These are phyloP conservation scores for Ectemnius cavifrons DNA, from an alignment of 2,888 invertebrate species.

Conservation along the genomic window DNA sequence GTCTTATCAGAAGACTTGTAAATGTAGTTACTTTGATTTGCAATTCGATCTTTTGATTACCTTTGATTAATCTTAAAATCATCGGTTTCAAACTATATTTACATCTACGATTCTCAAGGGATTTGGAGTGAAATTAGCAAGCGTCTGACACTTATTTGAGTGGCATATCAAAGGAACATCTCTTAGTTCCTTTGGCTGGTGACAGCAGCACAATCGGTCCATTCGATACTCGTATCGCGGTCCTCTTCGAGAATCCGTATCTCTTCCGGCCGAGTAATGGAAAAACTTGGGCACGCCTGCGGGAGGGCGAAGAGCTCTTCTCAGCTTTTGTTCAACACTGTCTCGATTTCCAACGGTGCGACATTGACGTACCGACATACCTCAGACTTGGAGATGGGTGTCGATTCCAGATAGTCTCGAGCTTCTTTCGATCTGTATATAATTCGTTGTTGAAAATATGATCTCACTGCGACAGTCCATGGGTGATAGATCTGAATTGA, in stretches of 20 bases:
- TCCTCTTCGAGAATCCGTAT: slow-evolving; percentile 1
- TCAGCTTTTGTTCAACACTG: slow-evolving; percentile 24
- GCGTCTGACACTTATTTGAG: neutral
- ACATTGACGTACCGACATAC: slow-evolving; percentile 5
- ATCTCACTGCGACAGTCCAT: no score
- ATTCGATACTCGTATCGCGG: slow-evolving; percentile 16
- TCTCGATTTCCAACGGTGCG: neutral
- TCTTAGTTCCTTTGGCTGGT: neutral
- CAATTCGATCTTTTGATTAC: no score
- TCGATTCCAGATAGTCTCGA: no score
- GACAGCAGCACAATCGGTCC: slow-evolving; percentile 14
- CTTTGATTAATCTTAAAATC: no score
- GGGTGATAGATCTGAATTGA: neutral
- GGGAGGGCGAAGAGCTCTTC: slow-evolving; percentile 18
- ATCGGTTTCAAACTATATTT: no score
- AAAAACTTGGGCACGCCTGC: slow-evolving; percentile 37
- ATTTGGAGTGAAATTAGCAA: neutral
- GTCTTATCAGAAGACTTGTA: no score
- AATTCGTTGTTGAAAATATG: no score
- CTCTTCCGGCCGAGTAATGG: slow-evolving; percentile 36
- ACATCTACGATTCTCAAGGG: neutral
- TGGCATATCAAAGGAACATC: neutral
- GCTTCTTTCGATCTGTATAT: no score
- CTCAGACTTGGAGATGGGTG: neutral
- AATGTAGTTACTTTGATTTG: no score